Percentiles rank a stretch among this genome's conserved stretches.
phyloP scores from a whole-genome alignment of 1,140 invertebrate genomes.

The Zaprionus taronus region DNA sequence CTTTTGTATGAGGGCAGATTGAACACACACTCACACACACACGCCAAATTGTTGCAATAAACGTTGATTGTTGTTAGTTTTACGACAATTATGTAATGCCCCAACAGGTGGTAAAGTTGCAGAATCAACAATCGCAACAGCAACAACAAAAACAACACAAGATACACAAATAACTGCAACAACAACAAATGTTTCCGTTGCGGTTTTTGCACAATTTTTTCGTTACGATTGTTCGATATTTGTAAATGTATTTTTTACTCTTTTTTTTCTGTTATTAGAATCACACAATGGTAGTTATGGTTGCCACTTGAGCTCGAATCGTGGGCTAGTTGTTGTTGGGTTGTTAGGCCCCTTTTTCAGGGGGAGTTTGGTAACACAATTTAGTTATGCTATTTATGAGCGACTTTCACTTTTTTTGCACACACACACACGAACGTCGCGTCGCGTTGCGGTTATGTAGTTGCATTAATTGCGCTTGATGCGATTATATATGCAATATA shows the following conservation, averaged over 20 bases:
- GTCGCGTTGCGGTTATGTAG: constrained; percentile 25
- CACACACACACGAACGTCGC: constrained; percentile 4
- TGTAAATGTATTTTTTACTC: constrained; percentile 49
- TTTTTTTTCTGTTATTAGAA: constrained; percentile 60
- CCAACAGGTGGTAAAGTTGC: constrained; percentile 55
- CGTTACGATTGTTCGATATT: constrained; percentile 21
- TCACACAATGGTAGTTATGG: constrained; percentile 63
- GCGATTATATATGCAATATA: background rate
- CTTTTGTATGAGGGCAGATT: constrained; percentile 50
- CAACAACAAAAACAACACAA: constrained; percentile 26
- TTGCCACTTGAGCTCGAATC: constrained; percentile 46
- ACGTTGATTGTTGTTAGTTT: constrained; percentile 71
- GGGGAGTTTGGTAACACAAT: constrained; percentile 41
- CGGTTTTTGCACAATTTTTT: constrained; percentile 57
- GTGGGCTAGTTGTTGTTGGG: constrained; percentile 31
- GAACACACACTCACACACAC: constrained; percentile 62
- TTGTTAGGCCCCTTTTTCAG: constrained; percentile 26
- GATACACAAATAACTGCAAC: background rate
- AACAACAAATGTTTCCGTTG: constrained; percentile 65
- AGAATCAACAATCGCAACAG: constrained; percentile 67
- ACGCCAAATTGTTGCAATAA: constrained; percentile 72
- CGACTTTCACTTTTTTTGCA: constrained; percentile 51
- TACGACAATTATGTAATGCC: constrained; percentile 79
- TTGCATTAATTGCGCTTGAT: constrained; percentile 20
- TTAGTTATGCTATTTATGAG: constrained; percentile 55